These are phyloP conservation scores for Leptoteleia sp. DNA, from an alignment of 1,140 invertebrate species.

Conservation along the genomic window DNA sequence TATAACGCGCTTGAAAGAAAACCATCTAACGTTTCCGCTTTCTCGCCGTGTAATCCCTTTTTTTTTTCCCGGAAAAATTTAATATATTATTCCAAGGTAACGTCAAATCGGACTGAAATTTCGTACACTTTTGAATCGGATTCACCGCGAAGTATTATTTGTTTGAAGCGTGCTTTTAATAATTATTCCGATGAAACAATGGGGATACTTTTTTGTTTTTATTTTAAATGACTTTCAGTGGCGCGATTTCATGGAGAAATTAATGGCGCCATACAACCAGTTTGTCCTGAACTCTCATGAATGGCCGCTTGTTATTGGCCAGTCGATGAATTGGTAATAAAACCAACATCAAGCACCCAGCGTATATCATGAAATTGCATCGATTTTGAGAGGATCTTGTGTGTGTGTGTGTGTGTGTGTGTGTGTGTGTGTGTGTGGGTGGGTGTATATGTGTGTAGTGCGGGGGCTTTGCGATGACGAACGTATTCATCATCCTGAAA, in stretches of 20 bases:
- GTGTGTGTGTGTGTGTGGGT: no score
- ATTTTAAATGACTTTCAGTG: conserved; percentile 24
- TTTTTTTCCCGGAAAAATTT: no score
- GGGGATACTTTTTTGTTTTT: conserved; percentile 14
- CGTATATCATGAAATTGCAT: conserved; percentile 70
- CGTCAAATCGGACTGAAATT: no score
- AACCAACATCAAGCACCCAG: conserved; percentile 62
- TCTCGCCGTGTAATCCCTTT: no score
- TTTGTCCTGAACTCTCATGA: conserved; percentile 57
- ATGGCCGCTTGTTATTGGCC: conserved; percentile 66
- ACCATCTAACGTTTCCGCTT: no score
- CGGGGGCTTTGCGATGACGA: conserved; percentile 61
- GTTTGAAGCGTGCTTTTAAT: no score
- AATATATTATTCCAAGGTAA: no score
- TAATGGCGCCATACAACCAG: conserved; percentile 54
- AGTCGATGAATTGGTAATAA: conserved; percentile 72
- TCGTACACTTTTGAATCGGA: background rate
- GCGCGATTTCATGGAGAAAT: conserved; percentile 49
- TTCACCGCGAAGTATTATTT: background rate
- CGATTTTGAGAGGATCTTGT: conserved; percentile 65
- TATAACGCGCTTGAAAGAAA: no score
- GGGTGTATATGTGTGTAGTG: no score
- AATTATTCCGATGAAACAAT: no score
- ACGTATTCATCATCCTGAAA: conserved; percentile 68
- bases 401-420: conserved; percentile 36